These are phyloP conservation scores for Phaenicophaeus curvirostris DNA, from an alignment of 2,797 vertebrate species.

Conservation along the genomic window DNA sequence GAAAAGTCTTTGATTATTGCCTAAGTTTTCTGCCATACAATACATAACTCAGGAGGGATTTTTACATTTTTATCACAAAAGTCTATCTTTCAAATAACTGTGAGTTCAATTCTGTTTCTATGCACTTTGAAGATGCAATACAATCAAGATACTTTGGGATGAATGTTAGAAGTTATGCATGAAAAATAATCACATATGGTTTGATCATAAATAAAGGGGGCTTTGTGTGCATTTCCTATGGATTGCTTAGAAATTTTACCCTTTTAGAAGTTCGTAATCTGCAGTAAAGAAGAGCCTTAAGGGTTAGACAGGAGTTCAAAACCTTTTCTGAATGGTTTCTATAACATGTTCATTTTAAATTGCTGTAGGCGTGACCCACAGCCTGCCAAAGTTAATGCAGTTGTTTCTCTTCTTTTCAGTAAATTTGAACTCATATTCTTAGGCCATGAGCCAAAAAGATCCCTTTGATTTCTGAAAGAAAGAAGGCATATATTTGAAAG, in stretches of 20 bases:
- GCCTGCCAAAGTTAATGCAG: neutral
- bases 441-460: neutral
- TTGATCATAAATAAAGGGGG: slow-evolving; percentile 14
- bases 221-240: neutral
- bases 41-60: slow-evolving; percentile 5
- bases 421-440: neutral
- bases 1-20: slow-evolving; percentile 37
- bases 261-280: neutral
- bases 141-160: slow-evolving; percentile 1
- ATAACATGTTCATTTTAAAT: neutral
- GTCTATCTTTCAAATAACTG: slow-evolving; percentile 9
- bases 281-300: neutral
- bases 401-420: neutral
- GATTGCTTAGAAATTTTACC: slow-evolving; percentile 36
- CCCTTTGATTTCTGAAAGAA: neutral
- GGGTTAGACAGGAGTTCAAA: neutral
- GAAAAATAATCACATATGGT: slow-evolving; percentile 29
- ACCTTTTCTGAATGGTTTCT: neutral
- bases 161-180: slow-evolving; percentile 29
- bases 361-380: neutral
- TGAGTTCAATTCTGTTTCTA: slow-evolving; percentile 19
- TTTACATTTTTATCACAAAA: slow-evolving; percentile 31
- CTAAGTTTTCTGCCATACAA: slow-evolving; percentile 25
- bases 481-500: neutral
- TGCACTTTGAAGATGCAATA: slow-evolving; percentile 35